Evolutionary conservation across 2,113 vertebrate species (phyloP).

Genomic region (Brevimyrus niger): DNA sequence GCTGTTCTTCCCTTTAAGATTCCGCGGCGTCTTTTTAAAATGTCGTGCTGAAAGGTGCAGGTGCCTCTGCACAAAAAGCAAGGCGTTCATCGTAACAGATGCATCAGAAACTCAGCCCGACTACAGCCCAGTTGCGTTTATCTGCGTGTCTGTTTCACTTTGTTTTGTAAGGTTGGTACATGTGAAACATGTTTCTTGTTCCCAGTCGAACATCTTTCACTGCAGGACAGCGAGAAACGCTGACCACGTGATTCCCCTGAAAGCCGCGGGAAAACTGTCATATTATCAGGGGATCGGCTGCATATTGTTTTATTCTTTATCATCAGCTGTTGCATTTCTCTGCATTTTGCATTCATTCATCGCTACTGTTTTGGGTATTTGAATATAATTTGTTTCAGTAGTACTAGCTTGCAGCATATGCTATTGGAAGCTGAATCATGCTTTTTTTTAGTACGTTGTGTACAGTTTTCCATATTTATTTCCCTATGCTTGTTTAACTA

Average conservation of each 20-base stretch:
- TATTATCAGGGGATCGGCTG: neutral
- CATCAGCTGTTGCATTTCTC: neutral
- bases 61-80: neutral
- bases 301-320: neutral
- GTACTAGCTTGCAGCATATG: neutral
- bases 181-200: neutral
- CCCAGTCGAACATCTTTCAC: slow-evolving; percentile 40
- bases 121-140: neutral
- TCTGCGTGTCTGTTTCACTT: neutral
- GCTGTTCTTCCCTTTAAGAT: slow-evolving; percentile 47
- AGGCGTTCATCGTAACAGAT: neutral
- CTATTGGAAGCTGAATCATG: neutral
- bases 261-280: slow-evolving; percentile 11
- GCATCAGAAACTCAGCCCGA: neutral
- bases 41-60: slow-evolving; percentile 49
- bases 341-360: neutral
- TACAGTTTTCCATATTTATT: neutral
- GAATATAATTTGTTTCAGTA: neutral
- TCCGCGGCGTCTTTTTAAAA: slow-evolving; percentile 42
- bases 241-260: neutral
- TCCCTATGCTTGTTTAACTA: neutral
- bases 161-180: too few species aligned
- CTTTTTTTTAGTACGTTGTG: neutral
- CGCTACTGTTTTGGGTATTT: neutral
- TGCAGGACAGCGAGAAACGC: slow-evolving; percentile 29